Evolutionary conservation across 2,113 vertebrate genomes (phyloP).

Genomic region (Pseudopodoces humilis): DNA sequence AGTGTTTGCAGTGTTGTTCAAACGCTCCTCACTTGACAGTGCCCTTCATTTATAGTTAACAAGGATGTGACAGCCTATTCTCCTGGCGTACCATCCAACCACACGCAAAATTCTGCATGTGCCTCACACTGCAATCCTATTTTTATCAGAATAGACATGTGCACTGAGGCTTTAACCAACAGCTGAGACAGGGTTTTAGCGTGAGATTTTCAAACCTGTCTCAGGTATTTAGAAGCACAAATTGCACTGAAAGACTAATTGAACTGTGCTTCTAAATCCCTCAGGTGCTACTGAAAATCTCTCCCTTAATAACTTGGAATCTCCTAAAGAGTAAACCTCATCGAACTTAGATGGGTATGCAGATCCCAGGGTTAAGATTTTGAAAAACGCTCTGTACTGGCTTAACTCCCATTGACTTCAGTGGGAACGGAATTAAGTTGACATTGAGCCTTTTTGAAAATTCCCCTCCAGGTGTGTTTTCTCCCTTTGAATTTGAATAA

Average conservation of each 20-base stretch:
- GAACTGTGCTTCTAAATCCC: conserved; percentile 62
- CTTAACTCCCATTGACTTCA: conserved; percentile 59
- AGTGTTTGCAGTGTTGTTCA: neutral
- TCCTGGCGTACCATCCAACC: neutral
- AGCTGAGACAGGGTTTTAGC: conserved; percentile 54
- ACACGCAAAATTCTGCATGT: conserved; percentile 22
- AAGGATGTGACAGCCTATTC: conserved; percentile 60
- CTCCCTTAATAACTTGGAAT: conserved; percentile 56
- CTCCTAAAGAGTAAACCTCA: conserved; percentile 56
- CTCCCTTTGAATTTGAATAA: conserved; percentile 52
- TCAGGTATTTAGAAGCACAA: conserved; percentile 65
- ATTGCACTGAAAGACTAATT: conserved; percentile 60
- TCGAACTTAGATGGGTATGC: conserved; percentile 49
- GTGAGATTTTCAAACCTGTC: conserved; percentile 63
- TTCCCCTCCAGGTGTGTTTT: conserved; percentile 55
- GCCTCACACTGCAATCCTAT: conserved; percentile 30
- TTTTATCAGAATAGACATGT: conserved; percentile 63
- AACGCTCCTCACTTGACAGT: conserved; percentile 11
- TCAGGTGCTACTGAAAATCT: conserved; percentile 59
- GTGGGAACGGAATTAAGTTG: conserved; percentile 56
- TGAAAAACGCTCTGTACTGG: conserved; percentile 8
- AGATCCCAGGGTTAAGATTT: conserved; percentile 53
- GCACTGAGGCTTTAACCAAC: conserved; percentile 58
- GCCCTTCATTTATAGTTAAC: conserved; percentile 56
- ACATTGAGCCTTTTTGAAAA: conserved; percentile 60